Conservation (phyloP, 2,113 vertebrate species). For the Passerina amoena region DNA sequence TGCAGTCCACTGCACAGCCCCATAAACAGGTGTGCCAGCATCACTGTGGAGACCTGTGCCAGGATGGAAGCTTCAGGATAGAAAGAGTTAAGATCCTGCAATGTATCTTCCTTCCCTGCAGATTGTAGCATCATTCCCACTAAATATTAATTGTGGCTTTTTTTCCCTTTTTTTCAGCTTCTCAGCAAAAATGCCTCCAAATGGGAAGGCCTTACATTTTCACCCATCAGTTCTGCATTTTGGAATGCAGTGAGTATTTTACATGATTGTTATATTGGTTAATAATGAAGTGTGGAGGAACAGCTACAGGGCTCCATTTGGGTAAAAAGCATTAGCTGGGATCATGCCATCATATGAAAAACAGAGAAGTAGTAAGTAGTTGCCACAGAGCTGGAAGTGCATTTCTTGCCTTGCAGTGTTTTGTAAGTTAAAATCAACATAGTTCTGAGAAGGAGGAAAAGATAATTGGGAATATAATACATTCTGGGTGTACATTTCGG, state of each 20-base stretch:
- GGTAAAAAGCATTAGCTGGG: not conserved
- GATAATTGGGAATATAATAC: not conserved
- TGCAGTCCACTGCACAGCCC: not conserved
- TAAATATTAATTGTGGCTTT: not conserved
- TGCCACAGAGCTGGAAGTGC: not conserved
- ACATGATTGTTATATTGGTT: not conserved
- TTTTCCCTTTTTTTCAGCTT: slow-evolving; percentile 76
- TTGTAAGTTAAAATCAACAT: not conserved
- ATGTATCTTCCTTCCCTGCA: not conserved
- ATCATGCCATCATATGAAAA: not conserved
- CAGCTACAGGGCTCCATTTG: not conserved
- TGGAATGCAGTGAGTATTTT: slow-evolving; percentile 91
- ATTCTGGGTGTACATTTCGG: not conserved
- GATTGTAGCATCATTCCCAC: not conserved
- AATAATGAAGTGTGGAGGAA: not conserved
- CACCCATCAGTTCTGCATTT: slow-evolving; percentile 91
- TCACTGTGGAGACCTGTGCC: not conserved
- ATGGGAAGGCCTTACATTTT: slow-evolving; percentile 86
- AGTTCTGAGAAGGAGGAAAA: not conserved
- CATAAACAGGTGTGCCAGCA: not conserved
- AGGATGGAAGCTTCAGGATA: not conserved
- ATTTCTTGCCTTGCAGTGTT: not conserved
- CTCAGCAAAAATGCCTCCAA: slow-evolving; percentile 79
- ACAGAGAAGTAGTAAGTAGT: not conserved
- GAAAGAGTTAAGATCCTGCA: not conserved